A percentile compares a stretch with the other conserved stretches of the same genome.
phyloP scores from a whole-genome alignment of 2,113 vertebrate species.

The Chloroceryle aenea region DNA sequence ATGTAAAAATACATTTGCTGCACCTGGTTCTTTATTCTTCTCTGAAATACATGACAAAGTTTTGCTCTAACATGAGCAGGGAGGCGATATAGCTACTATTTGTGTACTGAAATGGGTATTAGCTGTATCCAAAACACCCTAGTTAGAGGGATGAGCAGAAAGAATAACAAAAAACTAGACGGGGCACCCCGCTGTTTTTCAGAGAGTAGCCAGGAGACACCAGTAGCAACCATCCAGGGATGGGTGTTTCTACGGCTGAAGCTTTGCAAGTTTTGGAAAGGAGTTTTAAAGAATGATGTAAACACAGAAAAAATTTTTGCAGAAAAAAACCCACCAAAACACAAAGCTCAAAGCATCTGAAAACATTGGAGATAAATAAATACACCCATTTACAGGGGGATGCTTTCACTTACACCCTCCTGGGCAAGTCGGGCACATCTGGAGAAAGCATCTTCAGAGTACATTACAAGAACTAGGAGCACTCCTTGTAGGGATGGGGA shows the following conservation, averaged over 20 bases:
- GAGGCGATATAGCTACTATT: not conserved
- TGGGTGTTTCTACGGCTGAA: rapidly evolving
- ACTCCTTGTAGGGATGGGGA: not conserved
- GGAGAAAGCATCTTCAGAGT: not conserved
- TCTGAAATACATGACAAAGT: not conserved
- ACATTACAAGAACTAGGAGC: not conserved
- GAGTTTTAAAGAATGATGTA: not conserved
- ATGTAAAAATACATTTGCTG: not conserved
- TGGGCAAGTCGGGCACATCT: not conserved
- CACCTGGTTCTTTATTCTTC: slow-evolving; percentile 31
- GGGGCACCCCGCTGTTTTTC: not conserved
- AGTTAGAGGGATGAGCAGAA: not conserved
- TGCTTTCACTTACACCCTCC: not conserved
- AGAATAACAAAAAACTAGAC: not conserved
- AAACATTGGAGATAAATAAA: not conserved
- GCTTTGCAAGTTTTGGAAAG: not conserved
- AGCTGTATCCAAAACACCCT: not conserved
- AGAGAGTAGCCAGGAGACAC: not conserved
- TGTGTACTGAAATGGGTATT: not conserved
- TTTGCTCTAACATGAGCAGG: not conserved
- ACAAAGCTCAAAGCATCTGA: not conserved
- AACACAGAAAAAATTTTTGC: not conserved
- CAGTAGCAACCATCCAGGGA: not conserved
- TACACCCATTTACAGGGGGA: not conserved
- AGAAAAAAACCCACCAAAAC: not conserved